Evolutionary conservation across 2,113 vertebrate genomes (phyloP).

Genomic region (Antechinus stuartii): DNA sequence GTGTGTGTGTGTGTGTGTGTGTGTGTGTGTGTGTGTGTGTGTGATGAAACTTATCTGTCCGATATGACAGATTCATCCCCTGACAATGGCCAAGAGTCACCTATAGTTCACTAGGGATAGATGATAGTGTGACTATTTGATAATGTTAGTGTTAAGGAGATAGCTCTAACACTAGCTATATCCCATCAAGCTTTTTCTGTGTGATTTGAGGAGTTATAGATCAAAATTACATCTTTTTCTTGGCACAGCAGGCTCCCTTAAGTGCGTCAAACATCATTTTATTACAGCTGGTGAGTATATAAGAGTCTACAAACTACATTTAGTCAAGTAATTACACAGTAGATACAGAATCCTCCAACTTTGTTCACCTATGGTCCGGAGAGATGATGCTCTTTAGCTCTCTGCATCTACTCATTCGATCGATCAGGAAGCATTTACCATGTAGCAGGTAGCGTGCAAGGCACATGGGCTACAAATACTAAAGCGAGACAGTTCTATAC

Average conservation of each 20-base stretch:
- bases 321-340: background rate
- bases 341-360: background rate
- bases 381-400: background rate
- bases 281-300: constrained; percentile 13
- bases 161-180: background rate
- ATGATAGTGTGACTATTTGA: background rate
- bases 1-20: background rate
- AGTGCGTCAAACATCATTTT: background rate
- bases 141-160: background rate
- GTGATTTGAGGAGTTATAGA: background rate
- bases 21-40: background rate
- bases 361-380: background rate
- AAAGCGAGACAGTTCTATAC: background rate
- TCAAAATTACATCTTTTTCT: background rate
- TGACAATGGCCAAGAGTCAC: background rate
- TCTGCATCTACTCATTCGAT: background rate
- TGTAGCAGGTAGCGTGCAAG: background rate
- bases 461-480: background rate
- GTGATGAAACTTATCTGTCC: background rate
- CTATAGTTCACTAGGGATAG: background rate
- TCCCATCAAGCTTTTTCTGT: background rate
- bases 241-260: background rate
- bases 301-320: background rate
- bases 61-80: background rate
- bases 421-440: background rate